These are phyloP conservation scores for Ylistrum balloti DNA, from an alignment of 1,140 invertebrate genomes.

Conservation along the genomic window DNA sequence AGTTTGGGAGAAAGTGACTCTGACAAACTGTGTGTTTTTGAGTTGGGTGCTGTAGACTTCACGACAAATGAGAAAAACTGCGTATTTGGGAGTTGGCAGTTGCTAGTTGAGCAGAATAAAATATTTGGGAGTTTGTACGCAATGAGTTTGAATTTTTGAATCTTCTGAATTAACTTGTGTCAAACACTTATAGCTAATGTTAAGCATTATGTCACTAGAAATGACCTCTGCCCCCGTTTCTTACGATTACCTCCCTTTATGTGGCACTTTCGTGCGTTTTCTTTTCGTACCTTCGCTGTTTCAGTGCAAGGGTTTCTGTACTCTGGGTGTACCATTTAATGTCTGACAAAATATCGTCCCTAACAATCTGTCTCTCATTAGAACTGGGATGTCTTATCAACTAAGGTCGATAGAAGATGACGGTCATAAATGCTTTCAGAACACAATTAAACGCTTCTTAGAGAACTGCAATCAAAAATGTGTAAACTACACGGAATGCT, in stretches of 20 bases:
- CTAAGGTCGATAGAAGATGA: background rate
- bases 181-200: too few relatives aligned
- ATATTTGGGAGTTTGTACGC: too few relatives aligned
- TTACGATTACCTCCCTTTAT: background rate
- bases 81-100: too few relatives aligned
- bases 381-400: background rate
- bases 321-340: background rate
- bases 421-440: conserved; percentile 14
- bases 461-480: background rate
- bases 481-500: conserved; percentile 26
- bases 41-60: too few relatives aligned
- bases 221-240: too few relatives aligned
- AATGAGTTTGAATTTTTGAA: too few relatives aligned
- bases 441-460: conserved; percentile 39
- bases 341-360: background rate
- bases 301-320: background rate
- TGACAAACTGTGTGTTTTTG: too few relatives aligned
- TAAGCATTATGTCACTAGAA: too few relatives aligned
- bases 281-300: background rate
- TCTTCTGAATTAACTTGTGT: too few relatives aligned
- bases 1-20: too few relatives aligned
- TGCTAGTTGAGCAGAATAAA: too few relatives aligned
- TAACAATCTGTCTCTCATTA: conserved; percentile 26
- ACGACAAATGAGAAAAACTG: too few relatives aligned
- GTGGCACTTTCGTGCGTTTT: background rate